phyloP scores from a whole-genome alignment of 2,797 vertebrate species.

The Clarias laeviceps region DNA sequence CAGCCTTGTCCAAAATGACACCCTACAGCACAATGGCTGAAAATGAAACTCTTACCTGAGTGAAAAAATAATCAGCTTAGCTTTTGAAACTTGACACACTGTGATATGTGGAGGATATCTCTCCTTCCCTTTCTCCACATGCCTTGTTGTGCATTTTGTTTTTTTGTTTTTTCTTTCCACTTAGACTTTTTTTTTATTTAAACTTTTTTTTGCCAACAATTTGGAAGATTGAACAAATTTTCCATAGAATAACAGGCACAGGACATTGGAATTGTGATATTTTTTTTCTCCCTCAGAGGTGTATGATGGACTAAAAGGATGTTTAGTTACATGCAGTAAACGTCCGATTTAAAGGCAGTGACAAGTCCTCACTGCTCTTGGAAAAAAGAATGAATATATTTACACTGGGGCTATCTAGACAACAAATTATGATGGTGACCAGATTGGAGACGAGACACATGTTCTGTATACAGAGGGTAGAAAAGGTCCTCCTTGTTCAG shows the following conservation, averaged over 20 bases:
- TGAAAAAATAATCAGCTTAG: slow-evolving; percentile 37
- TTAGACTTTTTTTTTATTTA: not conserved
- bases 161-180: not conserved
- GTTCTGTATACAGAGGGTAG: not conserved
- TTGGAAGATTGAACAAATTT: not conserved
- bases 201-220: not conserved
- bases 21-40: slow-evolving; percentile 1
- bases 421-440: not conserved
- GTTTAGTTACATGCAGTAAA: not conserved
- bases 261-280: not conserved
- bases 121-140: not conserved
- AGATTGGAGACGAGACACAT: not conserved
- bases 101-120: not conserved
- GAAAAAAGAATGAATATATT: not conserved
- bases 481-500: not conserved
- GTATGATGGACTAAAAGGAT: not conserved
- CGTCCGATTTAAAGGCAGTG: not conserved
- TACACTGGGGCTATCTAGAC: not conserved
- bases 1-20: slow-evolving; percentile 3
- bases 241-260: not conserved
- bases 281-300: not conserved
- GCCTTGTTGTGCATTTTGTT: not conserved
- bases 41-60: slow-evolving; percentile 2
- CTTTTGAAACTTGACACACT: slow-evolving; percentile 10
- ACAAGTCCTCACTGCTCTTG: not conserved